Base-by-base conservation (phyloP, 1,140 invertebrate genomes). In the Chrysoperla carnea region DNA sequence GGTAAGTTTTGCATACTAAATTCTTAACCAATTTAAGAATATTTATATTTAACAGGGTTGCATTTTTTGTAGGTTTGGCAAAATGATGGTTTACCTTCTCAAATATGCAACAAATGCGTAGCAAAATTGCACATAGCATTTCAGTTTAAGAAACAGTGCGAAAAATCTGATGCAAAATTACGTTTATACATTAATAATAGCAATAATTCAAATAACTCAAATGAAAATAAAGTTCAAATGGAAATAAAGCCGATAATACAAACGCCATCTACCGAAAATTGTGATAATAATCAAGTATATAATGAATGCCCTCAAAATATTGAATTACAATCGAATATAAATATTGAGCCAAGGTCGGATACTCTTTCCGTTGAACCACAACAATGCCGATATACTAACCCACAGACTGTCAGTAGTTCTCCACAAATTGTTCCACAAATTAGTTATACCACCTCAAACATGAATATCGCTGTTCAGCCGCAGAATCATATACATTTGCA, bases 71-170 rank as follows among this genome's bases (percentile, higher is more conserved):
- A 64, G 62, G 62, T 63, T 28, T 63, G 62, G 61, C 61, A 57
- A 48, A 61, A 62, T 50, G 62, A 64, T 50, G 57, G 57, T 17
- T 42, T 64, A 14, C 62, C 62, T 14, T 47, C 51, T 13, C 62
- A 64, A 49, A 62, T 64, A 13, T 64, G 62, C 45, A 57, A 60
- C 40, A 61, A 58, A 46, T 64, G 62, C 48, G 52, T 54, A n/a
- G 56, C 60, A 8, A 62, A 61, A 45, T 46, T 64, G 39, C 60
- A 64, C 42, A 60, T 63, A 39, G 55, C 59, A 0, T 63, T 58
- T 48, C 60, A 63, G 46, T 63, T 64, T 41, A 64, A 62, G 52
- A 62, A 56, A 46, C 55, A 52, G 43, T 62, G 60, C 38, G 60
- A 64, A 50, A 60, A 54, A 43, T 56, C 59, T 31, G 60, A 64